Percentiles rank a stretch among this genome's conserved stretches.
Conservation (phyloP, 2,797 vertebrate genomes). For the Notolepis coatsorum region DNA sequence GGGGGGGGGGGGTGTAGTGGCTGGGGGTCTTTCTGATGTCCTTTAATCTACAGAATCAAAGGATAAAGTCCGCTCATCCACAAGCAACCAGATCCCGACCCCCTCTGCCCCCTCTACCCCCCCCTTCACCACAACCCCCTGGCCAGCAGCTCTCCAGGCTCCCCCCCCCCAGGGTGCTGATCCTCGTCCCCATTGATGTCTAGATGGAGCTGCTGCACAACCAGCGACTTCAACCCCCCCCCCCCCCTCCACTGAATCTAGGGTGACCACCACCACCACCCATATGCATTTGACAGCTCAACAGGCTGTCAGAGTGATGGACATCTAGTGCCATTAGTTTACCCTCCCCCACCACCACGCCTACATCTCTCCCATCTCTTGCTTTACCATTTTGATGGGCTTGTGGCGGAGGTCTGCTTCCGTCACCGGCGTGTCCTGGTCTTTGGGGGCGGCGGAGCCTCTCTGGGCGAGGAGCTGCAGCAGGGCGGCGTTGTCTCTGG, state of each 20-base stretch:
- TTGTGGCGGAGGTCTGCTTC: slow-evolving; percentile 87
- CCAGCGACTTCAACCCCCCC: no score
- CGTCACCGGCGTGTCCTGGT: slow-evolving; percentile 81
- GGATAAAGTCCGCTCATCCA: slow-evolving; percentile 52
- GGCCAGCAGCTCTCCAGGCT: slow-evolving; percentile 9
- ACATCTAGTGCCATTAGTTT: not conserved
- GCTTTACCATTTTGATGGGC: slow-evolving; percentile 92
- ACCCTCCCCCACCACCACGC: not conserved
- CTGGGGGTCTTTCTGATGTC: slow-evolving; percentile 66
- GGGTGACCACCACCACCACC: not conserved
- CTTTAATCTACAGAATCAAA: slow-evolving; percentile 75
- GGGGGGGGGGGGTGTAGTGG: slow-evolving; percentile 34
- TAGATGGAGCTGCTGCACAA: no score
- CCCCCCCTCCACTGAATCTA: slow-evolving; percentile 19
- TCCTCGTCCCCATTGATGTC: slow-evolving; percentile 2
- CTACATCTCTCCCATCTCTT: no score
- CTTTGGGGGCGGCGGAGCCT: slow-evolving; percentile 77
- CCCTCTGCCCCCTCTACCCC: not conserved
- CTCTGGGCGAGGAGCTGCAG: slow-evolving; percentile 83
- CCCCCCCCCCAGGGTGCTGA: not conserved
- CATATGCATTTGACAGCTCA: not conserved
- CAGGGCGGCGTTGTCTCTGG: slow-evolving; percentile 83
- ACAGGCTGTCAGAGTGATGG: not conserved
- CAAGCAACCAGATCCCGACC: slow-evolving; percentile 3
- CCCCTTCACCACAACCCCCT: slow-evolving; percentile 12